Percentiles rank a stretch among this genome's conserved stretches.
Conservation (phyloP, 2,113 vertebrate species). For the Haplochromis burtoni region DNA sequence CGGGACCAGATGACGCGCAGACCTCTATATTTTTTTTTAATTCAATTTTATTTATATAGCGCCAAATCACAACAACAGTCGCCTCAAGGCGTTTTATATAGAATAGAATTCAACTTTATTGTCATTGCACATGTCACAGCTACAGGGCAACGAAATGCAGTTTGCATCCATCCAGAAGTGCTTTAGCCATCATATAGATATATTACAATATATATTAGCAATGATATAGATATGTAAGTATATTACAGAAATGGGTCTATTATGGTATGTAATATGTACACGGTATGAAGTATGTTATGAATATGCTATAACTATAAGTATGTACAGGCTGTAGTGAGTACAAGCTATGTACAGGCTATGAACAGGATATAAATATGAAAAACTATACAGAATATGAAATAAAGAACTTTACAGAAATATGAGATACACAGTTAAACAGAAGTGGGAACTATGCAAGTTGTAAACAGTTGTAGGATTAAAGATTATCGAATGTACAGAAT, state of each 20-base stretch:
- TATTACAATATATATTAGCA: no score
- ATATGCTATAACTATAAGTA: no score
- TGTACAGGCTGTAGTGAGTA: no score
- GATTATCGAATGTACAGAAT: rapidly evolving
- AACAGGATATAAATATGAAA: no score
- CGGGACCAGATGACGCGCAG: background rate
- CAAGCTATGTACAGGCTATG: rapidly evolving
- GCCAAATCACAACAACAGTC: background rate
- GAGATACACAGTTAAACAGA: rapidly evolving
- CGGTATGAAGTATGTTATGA: no score
- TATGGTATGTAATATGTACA: no score
- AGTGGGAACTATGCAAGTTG: no score
- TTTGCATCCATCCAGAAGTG: background rate
- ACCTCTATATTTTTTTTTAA: background rate
- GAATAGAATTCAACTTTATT: background rate
- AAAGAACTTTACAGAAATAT: rapidly evolving
- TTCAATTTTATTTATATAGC: background rate
- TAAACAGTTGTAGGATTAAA: no score
- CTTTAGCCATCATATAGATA: no score
- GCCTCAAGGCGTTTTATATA: background rate
- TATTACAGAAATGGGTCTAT: no score
- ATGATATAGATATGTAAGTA: no score
- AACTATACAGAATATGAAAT: no score
- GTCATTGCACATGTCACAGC: background rate
- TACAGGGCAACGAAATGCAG: background rate